phyloP scores from a whole-genome alignment of 2,888 invertebrate species.

The Drosophila multiciliata region DNA sequence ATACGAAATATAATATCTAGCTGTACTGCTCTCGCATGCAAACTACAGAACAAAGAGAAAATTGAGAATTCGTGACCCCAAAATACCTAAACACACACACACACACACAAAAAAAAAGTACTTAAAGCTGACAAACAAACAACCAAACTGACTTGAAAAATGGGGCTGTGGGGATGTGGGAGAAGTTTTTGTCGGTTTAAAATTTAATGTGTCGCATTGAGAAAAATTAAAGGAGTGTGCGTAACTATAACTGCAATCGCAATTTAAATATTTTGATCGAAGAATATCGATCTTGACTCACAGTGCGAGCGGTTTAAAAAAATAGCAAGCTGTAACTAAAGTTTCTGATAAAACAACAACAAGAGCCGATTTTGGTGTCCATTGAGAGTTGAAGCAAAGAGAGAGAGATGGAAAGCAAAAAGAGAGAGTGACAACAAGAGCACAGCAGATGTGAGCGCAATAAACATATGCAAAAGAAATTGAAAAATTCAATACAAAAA shows the following conservation, averaged over 20 bases:
- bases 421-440: constrained; percentile 33
- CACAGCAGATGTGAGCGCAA: constrained; percentile 35
- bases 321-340: constrained; percentile 28
- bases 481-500: constrained; percentile 55
- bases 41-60: constrained; percentile 56
- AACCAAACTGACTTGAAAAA: constrained; percentile 38
- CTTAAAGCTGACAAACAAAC: constrained; percentile 36
- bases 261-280: neutral
- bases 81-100: constrained; percentile 33
- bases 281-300: constrained; percentile 40
- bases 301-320: constrained; percentile 49
- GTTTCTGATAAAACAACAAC: constrained; percentile 34
- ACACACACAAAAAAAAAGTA: constrained; percentile 11
- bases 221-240: constrained; percentile 4
- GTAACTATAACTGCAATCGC: constrained; percentile 1
- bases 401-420: constrained; percentile 12
- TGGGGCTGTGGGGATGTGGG: constrained; percentile 12
- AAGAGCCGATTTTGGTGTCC: constrained; percentile 27
- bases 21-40: constrained; percentile 25
- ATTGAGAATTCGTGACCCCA: constrained; percentile 55
- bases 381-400: constrained; percentile 27
- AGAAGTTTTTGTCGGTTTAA: constrained; percentile 12
- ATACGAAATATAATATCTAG: constrained; percentile 38
- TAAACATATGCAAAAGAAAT: constrained; percentile 65
- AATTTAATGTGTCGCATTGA: constrained; percentile 21